Conservation (phyloP, 2,113 vertebrate genomes). For the Protobothrops flavoviridis region DNA sequence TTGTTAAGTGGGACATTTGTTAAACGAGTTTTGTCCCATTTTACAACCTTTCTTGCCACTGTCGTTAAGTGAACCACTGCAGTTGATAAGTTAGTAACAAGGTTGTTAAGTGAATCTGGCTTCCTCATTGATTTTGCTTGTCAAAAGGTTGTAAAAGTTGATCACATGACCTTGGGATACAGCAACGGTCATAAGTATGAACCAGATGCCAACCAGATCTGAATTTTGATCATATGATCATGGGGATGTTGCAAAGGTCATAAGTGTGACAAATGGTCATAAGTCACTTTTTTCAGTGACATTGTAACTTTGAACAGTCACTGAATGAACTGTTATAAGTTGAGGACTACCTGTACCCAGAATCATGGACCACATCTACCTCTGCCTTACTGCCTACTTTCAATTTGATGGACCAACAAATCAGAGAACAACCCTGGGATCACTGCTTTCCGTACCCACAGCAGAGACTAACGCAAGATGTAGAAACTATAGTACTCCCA, state of each 20-base stretch:
- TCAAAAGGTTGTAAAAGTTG: not conserved
- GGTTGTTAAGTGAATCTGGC: not conserved
- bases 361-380: not conserved
- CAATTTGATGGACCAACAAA: not conserved
- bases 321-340: not conserved
- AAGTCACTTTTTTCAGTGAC: not conserved
- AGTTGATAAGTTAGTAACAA: not conserved
- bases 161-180: not conserved
- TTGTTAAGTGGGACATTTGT: not conserved
- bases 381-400: not conserved
- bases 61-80: not conserved
- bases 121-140: not conserved
- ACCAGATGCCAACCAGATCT: not conserved
- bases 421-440: not conserved
- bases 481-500: not conserved
- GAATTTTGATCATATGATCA: not conserved
- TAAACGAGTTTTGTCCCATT: not conserved
- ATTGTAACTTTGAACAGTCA: not conserved
- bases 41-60: not conserved
- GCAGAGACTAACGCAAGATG: not conserved
- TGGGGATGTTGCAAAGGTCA: not conserved
- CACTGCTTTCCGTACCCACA: not conserved
- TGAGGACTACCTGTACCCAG: not conserved
- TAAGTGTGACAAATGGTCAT: not conserved
- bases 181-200: not conserved